A percentile compares a stretch with the other conserved stretches of the same genome.
Evolutionary conservation across 1,140 invertebrate genomes (phyloP).

Genomic region (Cydia fagiglandana): DNA sequence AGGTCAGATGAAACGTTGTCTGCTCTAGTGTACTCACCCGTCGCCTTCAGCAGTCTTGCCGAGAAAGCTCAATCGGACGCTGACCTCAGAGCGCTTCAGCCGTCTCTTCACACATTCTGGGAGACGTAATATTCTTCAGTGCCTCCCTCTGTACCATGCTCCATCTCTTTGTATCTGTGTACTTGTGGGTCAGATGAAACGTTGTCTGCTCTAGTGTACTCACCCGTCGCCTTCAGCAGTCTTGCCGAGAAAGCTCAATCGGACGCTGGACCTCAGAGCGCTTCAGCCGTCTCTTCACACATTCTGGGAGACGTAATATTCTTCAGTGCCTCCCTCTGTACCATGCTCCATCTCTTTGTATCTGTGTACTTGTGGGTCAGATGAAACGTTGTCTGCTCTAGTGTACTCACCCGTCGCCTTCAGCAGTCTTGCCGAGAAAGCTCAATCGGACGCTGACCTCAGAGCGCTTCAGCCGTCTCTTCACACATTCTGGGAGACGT

Average conservation of each 20-base stretch:
- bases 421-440: conserved; percentile 66
- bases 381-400: no score
- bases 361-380: no score
- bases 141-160: no score
- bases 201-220: no score
- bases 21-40: no score
- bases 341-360: neutral
- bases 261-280: conserved; percentile 59
- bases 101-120: conserved; percentile 26
- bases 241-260: conserved; percentile 64
- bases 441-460: conserved; percentile 65
- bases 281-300: conserved; percentile 44
- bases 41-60: conserved; percentile 64
- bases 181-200: no score
- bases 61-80: conserved; percentile 62
- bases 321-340: conserved; percentile 19
- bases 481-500: conserved; percentile 34
- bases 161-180: no score
- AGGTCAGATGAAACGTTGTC: no score
- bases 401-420: conserved; percentile 63
- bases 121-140: no score
- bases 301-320: conserved; percentile 39
- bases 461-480: conserved; percentile 49
- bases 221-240: no score
- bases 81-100: no score